Conservation (phyloP, 2,113 vertebrate genomes). For the Sceloporus undulatus region DNA sequence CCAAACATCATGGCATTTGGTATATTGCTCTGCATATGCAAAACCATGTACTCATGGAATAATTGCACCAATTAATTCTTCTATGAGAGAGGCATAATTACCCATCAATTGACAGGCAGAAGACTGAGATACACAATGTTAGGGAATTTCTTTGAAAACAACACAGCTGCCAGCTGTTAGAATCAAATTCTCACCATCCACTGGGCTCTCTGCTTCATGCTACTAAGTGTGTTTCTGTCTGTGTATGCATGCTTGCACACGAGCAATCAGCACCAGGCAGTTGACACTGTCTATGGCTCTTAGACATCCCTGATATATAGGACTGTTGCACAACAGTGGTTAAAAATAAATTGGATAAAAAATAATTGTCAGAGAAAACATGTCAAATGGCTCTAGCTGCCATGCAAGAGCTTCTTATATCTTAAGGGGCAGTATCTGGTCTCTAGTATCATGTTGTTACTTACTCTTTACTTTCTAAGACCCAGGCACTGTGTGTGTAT, state of each 20-base stretch:
- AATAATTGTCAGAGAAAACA: neutral
- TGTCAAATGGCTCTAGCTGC: neutral
- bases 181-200: neutral
- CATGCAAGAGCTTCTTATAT: slow-evolving; percentile 36
- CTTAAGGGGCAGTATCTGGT: neutral
- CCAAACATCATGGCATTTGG: slow-evolving; percentile 42
- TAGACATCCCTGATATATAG: neutral
- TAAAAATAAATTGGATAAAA: slow-evolving; percentile 19
- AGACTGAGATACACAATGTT: slow-evolving; percentile 2
- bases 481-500: neutral
- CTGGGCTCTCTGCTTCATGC: neutral
- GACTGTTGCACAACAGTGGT: neutral
- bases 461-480: neutral
- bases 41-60: slow-evolving; percentile 59
- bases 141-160: neutral
- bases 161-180: neutral
- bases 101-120: neutral
- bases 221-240: neutral
- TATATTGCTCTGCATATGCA: slow-evolving; percentile 63
- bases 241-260: neutral
- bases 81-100: accelerated
- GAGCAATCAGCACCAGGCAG: too few relatives aligned
- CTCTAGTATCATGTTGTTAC: neutral
- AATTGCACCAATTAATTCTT: slow-evolving; percentile 52
- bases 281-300: neutral